These are phyloP conservation scores for Lacerta agilis DNA, from an alignment of 2,797 vertebrate species.

Conservation along the genomic window DNA sequence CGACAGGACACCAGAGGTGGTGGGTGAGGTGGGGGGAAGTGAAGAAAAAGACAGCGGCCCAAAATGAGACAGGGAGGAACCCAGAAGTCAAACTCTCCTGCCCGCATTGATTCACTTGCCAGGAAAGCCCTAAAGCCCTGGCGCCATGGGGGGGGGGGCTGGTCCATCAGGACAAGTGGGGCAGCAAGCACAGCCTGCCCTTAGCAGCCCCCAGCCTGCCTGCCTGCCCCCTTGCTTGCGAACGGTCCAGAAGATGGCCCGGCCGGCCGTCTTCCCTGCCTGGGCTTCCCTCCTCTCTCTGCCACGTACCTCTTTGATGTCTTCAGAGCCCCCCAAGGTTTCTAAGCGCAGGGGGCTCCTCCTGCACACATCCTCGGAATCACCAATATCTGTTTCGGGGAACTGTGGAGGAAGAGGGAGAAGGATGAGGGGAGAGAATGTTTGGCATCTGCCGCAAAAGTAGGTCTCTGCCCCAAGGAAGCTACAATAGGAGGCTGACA, in stretches of 20 bases:
- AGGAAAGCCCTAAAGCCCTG: no score
- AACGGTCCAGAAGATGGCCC: no score
- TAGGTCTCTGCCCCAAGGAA: no score
- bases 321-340: not conserved
- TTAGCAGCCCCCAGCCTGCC: no score
- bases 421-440: no score
- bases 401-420: not conserved
- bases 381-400: constrained; percentile 30
- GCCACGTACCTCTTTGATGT: constrained; percentile 17
- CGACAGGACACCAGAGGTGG: not conserved
- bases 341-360: not conserved
- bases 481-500: not conserved
- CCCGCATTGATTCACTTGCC: accelerated
- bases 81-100: not conserved
- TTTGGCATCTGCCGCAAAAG: no score
- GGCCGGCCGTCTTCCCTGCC: no score
- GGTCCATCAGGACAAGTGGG: no score
- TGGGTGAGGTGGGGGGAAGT: not conserved
- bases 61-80: not conserved
- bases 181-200: no score
- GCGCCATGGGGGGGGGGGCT: no score
- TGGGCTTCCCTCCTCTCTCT: not conserved
- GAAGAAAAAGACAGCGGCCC: not conserved
- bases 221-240: no score
- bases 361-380: constrained; percentile 21